phyloP scores from a whole-genome alignment of 2,113 vertebrate genomes.

The Eira barbara region DNA sequence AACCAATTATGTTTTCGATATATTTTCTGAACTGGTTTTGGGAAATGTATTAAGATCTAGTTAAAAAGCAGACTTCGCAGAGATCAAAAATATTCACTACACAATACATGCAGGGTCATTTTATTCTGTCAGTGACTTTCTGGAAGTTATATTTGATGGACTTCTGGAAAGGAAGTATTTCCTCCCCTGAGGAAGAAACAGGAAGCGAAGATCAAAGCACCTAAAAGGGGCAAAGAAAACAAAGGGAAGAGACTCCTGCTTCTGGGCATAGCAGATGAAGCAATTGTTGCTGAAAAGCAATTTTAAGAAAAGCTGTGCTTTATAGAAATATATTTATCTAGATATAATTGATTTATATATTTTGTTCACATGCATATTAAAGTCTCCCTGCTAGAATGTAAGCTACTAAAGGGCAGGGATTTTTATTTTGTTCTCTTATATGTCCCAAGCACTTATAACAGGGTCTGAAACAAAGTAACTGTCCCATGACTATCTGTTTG shows the following conservation, averaged over 20 bases:
- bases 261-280: not conserved
- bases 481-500: too few species aligned
- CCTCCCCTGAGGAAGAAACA: not conserved
- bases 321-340: not conserved
- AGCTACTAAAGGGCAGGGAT: not conserved
- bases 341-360: not conserved
- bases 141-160: not conserved
- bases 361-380: not conserved
- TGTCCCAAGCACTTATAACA: not conserved
- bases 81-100: slow-evolving; percentile 12
- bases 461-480: not conserved
- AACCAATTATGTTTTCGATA: not conserved
- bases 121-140: not conserved
- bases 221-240: not conserved
- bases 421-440: not conserved
- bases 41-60: not conserved
- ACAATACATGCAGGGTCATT: not conserved
- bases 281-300: not conserved
- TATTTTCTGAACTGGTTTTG: not conserved
- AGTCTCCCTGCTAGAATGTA: not conserved
- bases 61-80: not conserved
- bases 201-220: not conserved
- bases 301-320: not conserved
- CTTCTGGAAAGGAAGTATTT: not conserved
- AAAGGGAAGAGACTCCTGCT: not conserved